These are phyloP conservation scores for Vanessa tameamea DNA, from an alignment of 1,140 invertebrate species.

Conservation along the genomic window DNA sequence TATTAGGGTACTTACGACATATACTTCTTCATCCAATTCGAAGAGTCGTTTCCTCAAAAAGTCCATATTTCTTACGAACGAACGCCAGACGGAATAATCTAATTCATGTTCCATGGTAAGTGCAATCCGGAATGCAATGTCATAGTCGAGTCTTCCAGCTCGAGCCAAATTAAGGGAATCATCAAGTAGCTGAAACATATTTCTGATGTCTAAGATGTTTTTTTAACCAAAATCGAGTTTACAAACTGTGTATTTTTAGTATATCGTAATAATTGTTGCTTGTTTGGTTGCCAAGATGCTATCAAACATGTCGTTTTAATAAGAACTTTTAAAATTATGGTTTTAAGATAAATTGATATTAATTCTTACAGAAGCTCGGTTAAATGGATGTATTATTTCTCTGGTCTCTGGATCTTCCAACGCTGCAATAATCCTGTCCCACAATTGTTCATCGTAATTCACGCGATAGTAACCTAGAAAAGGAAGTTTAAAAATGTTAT, in stretches of 20 bases:
- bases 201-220: no score
- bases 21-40: constrained; percentile 63
- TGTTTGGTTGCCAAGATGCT: no score
- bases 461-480: constrained; percentile 83
- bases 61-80: constrained; percentile 82
- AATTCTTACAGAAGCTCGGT: constrained; percentile 82
- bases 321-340: neutral
- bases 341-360: no score
- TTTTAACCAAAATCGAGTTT: no score
- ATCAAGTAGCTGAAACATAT: constrained; percentile 82
- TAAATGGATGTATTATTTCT: constrained; percentile 80
- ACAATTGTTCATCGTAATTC: constrained; percentile 82
- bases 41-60: constrained; percentile 76
- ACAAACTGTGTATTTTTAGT: no score
- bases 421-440: constrained; percentile 77
- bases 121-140: constrained; percentile 81
- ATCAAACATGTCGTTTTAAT: no score
- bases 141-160: constrained; percentile 73
- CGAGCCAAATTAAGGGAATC: constrained; percentile 86
- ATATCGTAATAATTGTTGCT: no score
- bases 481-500: neutral
- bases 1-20: constrained; percentile 50
- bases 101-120: constrained; percentile 83
- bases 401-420: constrained; percentile 68
- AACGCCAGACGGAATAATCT: constrained; percentile 84